phyloP scores from a whole-genome alignment of 2,888 invertebrate genomes.

The Rhaphigaster nebulosa region DNA sequence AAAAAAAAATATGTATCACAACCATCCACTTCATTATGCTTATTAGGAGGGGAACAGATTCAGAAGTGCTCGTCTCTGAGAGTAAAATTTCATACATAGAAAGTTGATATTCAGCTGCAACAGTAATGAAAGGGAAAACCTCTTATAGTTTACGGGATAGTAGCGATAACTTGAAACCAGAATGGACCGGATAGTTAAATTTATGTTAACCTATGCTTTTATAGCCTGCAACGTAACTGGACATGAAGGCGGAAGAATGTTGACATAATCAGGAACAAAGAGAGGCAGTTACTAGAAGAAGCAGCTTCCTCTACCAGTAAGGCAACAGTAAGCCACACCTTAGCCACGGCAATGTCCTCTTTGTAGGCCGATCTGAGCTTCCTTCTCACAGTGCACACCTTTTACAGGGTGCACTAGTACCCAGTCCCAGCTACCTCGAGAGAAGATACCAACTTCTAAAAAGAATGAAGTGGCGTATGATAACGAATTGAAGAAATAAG shows the following conservation, averaged over 20 bases:
- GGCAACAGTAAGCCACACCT: slow-evolving; percentile 41
- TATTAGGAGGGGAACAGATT: too few species aligned
- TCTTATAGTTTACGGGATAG: background rate
- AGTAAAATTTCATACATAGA: background rate
- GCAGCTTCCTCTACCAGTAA: slow-evolving; percentile 36
- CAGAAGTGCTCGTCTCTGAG: background rate
- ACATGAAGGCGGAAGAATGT: slow-evolving; percentile 19
- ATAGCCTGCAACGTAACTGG: background rate
- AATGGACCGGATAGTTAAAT: background rate
- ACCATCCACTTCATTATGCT: too few species aligned
- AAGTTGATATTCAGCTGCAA: background rate
- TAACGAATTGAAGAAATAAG: background rate
- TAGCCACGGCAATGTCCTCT: background rate
- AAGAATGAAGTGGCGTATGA: background rate
- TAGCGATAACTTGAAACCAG: background rate
- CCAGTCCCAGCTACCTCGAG: background rate
- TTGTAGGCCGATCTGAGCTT: slow-evolving; percentile 31
- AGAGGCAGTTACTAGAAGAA: slow-evolving; percentile 21
- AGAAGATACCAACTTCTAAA: background rate
- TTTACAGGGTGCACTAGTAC: background rate
- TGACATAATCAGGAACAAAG: slow-evolving; percentile 31
- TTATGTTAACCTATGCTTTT: background rate
- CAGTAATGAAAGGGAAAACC: background rate
- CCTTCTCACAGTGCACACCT: background rate
- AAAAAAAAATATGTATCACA: too few species aligned